Percentiles rank a stretch among this genome's conserved stretches.
These are phyloP conservation scores for Oophaga sylvatica DNA, from an alignment of 2,797 vertebrate species.

Conservation along the genomic window DNA sequence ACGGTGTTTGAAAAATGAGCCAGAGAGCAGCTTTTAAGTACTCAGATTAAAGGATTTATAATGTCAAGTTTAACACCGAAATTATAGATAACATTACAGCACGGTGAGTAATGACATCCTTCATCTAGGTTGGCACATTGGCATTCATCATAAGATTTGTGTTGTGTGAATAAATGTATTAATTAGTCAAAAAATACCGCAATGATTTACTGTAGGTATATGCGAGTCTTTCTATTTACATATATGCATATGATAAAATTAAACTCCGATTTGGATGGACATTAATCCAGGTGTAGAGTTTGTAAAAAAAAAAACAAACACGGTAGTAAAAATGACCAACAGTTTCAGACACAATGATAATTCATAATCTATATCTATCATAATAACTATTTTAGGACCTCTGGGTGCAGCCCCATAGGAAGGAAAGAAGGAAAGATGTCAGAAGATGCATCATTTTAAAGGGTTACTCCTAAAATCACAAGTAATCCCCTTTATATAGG, in stretches of 20 bases:
- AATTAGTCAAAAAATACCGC: conserved; percentile 40
- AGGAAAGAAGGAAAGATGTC: background rate
- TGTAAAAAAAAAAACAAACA: background rate
- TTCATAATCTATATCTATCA: background rate
- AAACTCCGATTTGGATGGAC: background rate
- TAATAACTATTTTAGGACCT: background rate
- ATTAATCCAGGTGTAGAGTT: background rate
- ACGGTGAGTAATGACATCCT: conserved; percentile 80
- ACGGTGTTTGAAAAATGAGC: conserved; percentile 89
- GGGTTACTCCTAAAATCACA: background rate
- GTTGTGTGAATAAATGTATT: conserved; percentile 46
- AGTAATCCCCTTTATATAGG: background rate
- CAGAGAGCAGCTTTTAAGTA: conserved; percentile 87
- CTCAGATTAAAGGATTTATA: conserved; percentile 96
- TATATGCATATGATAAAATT: conserved; percentile 12
- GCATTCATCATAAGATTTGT: conserved; percentile 61
- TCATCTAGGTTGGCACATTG: conserved; percentile 75
- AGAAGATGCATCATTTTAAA: background rate
- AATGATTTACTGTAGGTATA: conserved; percentile 9
- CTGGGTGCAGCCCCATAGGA: background rate
- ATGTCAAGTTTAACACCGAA: conserved; percentile 93
- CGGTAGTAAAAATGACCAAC: background rate
- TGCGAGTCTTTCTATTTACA: conserved; percentile 11
- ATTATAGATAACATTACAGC: conserved; percentile 82
- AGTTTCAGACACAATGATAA: background rate